Evolutionary conservation across 2,888 invertebrate genomes (phyloP).

Genomic region (Patella ulyssiponensis): DNA sequence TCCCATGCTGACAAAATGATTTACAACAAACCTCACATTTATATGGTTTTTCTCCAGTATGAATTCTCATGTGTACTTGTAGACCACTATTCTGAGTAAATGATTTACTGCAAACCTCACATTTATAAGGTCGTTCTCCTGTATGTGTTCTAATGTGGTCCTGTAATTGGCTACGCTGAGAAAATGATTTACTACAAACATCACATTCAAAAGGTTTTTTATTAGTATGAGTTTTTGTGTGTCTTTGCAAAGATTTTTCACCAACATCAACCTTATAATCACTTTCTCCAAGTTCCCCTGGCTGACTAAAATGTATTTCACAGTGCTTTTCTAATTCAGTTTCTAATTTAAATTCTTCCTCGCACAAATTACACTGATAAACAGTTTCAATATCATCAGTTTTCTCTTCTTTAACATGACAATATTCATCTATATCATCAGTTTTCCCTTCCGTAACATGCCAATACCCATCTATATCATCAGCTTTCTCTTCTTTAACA

Average conservation of each 20-base stretch:
- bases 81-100: conserved; percentile 13
- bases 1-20: not conserved
- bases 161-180: not conserved
- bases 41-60: not conserved
- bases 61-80: not conserved
- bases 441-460: no score
- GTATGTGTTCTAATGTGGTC: not conserved
- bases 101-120: conserved; percentile 25
- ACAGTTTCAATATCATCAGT: no score
- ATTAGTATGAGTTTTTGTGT: not conserved
- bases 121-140: conserved; percentile 9
- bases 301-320: no score
- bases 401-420: no score
- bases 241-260: conserved; percentile 1
- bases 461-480: no score
- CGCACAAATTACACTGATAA: no score
- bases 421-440: no score
- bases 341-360: no score
- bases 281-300: not conserved
- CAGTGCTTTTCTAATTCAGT: no score
- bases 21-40: not conserved
- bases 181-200: not conserved
- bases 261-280: not conserved
- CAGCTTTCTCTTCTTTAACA: no score
- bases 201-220: conserved; percentile 4